phyloP scores from a whole-genome alignment of 2,888 invertebrate species.

The Cheilosia soror region DNA sequence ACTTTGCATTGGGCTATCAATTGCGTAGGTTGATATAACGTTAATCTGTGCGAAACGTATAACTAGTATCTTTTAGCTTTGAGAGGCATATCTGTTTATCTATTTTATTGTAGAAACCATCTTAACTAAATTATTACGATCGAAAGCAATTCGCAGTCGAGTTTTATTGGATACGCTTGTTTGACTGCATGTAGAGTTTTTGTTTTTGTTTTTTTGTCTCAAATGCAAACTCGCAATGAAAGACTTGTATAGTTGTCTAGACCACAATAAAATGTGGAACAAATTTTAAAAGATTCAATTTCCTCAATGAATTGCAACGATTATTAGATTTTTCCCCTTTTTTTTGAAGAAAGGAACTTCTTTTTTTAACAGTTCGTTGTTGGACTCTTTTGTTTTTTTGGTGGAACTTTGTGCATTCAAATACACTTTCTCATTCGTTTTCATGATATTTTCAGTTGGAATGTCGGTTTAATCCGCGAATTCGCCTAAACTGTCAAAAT shows the following conservation, averaged over 20 bases:
- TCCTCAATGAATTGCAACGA: neutral
- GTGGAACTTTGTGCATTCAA: neutral
- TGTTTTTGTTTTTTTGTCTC: neutral
- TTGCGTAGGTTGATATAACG: constrained; percentile 38
- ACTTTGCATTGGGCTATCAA: constrained; percentile 8
- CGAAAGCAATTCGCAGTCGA: constrained; percentile 39
- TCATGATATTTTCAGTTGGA: neutral
- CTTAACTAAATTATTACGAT: constrained; percentile 39
- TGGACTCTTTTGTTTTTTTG: neutral
- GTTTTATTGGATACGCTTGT: constrained; percentile 24
- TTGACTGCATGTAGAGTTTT: neutral
- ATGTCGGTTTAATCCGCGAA: no score
- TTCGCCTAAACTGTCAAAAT: no score
- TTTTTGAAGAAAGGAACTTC: neutral
- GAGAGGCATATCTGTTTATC: constrained; percentile 24
- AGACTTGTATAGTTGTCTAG: neutral
- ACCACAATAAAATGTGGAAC: constrained; percentile 3
- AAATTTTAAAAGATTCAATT: constrained; percentile 1
- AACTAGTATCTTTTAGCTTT: constrained; percentile 12
- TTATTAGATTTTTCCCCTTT: neutral
- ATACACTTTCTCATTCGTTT: no score
- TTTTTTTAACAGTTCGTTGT: neutral
- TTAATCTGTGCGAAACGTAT: constrained; percentile 11
- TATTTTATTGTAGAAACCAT: constrained; percentile 11
- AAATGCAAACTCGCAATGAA: constrained; percentile 17